Evolutionary conservation across 2,113 vertebrate genomes (phyloP).

Genomic region (Peromyscus maniculatus): DNA sequence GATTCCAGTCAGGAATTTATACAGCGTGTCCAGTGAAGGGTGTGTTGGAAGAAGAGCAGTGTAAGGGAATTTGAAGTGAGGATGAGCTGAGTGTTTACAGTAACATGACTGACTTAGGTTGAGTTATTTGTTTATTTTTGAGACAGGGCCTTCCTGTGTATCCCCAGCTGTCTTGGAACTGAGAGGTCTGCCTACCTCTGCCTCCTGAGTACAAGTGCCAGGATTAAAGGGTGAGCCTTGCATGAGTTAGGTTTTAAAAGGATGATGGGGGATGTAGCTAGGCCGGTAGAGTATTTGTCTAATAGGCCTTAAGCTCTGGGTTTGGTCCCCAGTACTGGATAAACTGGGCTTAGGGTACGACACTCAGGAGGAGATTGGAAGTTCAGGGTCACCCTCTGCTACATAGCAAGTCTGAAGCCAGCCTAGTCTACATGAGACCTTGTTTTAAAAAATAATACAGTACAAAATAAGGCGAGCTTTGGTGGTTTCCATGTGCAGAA

Average conservation of each 20-base stretch:
- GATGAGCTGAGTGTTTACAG: background rate
- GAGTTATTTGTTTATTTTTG: background rate
- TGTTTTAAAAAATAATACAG: background rate
- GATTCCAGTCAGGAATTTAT: background rate
- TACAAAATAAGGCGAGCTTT: background rate
- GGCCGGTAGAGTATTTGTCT: background rate
- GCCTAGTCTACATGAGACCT: background rate
- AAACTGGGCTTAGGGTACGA: background rate
- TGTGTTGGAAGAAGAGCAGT: background rate
- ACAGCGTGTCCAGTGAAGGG: background rate
- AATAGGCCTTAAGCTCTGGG: background rate
- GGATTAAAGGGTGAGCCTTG: background rate
- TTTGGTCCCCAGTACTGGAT: no score
- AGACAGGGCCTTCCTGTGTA: background rate
- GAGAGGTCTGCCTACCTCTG: background rate
- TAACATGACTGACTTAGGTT: background rate
- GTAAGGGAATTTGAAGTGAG: background rate
- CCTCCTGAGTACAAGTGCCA: background rate
- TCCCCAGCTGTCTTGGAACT: background rate
- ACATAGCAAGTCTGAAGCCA: background rate
- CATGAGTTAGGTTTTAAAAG: constrained; percentile 24
- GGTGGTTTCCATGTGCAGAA: background rate
- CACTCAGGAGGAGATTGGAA: background rate
- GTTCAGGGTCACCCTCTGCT: background rate
- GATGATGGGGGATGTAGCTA: background rate